Evolutionary conservation across 2,797 vertebrate species (phyloP).

Genomic region (Sebastolobus altivelis): DNA sequence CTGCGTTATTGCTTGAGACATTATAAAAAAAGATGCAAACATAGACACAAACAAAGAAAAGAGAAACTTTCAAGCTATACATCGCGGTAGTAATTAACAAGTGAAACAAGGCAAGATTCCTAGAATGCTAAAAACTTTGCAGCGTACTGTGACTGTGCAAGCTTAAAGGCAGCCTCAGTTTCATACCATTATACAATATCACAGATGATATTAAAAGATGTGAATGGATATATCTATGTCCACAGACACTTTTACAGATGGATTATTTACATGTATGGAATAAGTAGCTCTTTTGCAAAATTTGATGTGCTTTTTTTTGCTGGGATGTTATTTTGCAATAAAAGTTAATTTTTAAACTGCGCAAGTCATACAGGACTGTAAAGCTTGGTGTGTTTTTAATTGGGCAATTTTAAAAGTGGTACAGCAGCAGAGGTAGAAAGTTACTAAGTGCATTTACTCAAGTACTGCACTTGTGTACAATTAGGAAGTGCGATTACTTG

Average conservation of each 20-base stretch:
- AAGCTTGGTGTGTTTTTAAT: conserved; percentile 21
- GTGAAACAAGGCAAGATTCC: conserved; percentile 49
- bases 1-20: conserved; percentile 51
- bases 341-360: conserved; percentile 69
- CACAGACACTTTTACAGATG: conserved; percentile 62
- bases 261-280: conserved; percentile 76
- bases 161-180: conserved; percentile 56
- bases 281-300: conserved; percentile 76
- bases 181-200: conserved; percentile 45
- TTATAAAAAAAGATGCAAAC: conserved; percentile 28
- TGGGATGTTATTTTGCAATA: conserved; percentile 80
- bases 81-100: conserved; percentile 28
- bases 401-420: not conserved
- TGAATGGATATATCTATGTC: conserved; percentile 60
- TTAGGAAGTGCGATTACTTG: not conserved
- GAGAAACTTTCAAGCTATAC: conserved; percentile 12
- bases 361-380: conserved; percentile 9
- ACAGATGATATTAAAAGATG: conserved; percentile 62
- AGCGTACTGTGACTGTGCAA: conserved; percentile 47
- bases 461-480: not conserved
- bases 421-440: not conserved
- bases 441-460: not conserved
- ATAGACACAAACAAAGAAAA: not conserved
- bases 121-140: conserved; percentile 49
- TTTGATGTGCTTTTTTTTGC: conserved; percentile 74